Evolutionary conservation across 2,888 invertebrate genomes (phyloP).

Genomic region (Dryomyza anilis): DNA sequence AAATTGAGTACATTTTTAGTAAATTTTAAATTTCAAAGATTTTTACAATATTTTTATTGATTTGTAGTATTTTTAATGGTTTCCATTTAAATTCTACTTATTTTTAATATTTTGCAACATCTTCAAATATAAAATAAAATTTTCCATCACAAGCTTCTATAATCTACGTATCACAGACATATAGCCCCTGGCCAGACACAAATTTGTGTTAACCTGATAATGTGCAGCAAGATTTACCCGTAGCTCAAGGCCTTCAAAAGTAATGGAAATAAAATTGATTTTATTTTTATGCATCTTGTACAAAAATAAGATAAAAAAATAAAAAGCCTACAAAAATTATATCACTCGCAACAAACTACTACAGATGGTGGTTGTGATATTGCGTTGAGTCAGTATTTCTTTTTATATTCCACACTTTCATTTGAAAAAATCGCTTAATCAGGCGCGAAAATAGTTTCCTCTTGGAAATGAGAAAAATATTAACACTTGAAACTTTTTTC

Average conservation of each 20-base stretch:
- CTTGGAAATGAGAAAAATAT: constrained; percentile 10
- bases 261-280: constrained; percentile 19
- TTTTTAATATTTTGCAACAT: no score
- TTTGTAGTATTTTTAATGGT: no score
- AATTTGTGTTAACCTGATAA: constrained; percentile 19
- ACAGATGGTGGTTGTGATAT: background rate
- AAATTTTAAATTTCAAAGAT: no score
- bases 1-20: no score
- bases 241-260: constrained; percentile 9
- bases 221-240: background rate
- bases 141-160: no score
- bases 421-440: constrained; percentile 18
- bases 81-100: no score
- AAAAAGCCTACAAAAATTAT: no score
- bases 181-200: background rate
- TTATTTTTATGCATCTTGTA: background rate
- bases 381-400: background rate
- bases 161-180: background rate
- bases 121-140: no score
- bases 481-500: no score
- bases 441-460: constrained; percentile 23
- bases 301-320: no score
- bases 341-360: background rate
- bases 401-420: background rate
- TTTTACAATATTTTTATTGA: no score